Conservation (phyloP, 2,888 invertebrate genomes). For the Lycaena phlaeas region DNA sequence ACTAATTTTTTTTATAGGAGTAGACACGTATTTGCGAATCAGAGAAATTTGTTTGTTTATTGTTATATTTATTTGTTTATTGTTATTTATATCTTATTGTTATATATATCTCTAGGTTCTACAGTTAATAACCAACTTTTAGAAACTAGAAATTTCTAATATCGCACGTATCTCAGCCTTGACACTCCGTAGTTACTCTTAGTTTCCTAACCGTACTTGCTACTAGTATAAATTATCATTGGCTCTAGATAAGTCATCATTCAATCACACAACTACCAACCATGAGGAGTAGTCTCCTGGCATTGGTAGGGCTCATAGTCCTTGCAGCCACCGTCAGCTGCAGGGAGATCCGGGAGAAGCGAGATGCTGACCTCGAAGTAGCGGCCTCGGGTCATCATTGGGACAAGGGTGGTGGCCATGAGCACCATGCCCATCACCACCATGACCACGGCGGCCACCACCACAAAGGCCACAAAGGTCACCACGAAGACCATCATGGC, state of each 20-base stretch:
- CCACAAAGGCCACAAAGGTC: constrained; percentile 79
- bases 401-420: constrained; percentile 74
- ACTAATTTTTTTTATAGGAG: too few relatives aligned
- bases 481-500: constrained; percentile 77
- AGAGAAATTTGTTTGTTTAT: too few relatives aligned
- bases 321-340: constrained; percentile 60
- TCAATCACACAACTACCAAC: too few relatives aligned
- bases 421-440: constrained; percentile 76
- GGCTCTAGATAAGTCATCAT: constrained; percentile 42
- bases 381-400: constrained; percentile 57
- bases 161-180: constrained; percentile 35
- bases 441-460: constrained; percentile 76
- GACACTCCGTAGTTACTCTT: constrained; percentile 36
- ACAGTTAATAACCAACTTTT: too few relatives aligned
- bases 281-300: constrained; percentile 48
- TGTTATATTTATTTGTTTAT: too few relatives aligned
- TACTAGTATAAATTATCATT: constrained; percentile 57
- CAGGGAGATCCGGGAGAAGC: constrained; percentile 61
- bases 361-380: constrained; percentile 63
- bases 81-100: too few relatives aligned
- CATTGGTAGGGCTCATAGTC: constrained; percentile 56
- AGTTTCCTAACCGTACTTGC: constrained; percentile 43
- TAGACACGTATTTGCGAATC: too few relatives aligned
- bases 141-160: constrained; percentile 34
- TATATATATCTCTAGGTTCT: too few relatives aligned